Base-by-base conservation (phyloP, 2,888 invertebrate genomes). In the Drosophila nr. medialis region DNA sequence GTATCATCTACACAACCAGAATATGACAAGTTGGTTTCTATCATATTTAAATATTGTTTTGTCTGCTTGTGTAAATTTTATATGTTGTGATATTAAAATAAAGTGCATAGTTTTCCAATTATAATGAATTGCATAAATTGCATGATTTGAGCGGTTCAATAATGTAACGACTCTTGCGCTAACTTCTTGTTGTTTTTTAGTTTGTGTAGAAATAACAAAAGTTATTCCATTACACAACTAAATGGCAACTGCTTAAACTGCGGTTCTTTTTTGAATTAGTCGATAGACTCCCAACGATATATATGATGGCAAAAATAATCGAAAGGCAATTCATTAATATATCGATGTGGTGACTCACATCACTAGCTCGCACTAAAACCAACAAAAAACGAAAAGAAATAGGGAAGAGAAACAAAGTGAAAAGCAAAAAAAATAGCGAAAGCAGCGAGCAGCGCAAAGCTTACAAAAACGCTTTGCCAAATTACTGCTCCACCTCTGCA, bases 361-460 rank as follows among this genome's bases (percentile, higher is more conserved):
- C 80, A 48, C 80, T 79, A 68, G 24, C 51, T 51, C 60, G 63
- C 53, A 64, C 60, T 63, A 45, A 70, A 68, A 69, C 60, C 48
- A 69, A 60, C 56, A 58, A 65, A 66, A 55, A 48, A 45, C 38
- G 45, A 13, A 58, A 27, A 72, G 61, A 55, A 63, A 50, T 30
- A 53, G 15, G 54, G 32, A 58, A 64, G 38, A 58, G 62, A 58
- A 77, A 72, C 62, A 79, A 53, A 67, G 79, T 75, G 67, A 68
- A 74, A 73, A 74, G 63, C 51, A 53, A 42, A 61, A 78, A 36
- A 67, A 77, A 42, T 58, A 59, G 24, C 18, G 45, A 64, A 40
- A 62, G 60, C 56, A 64, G 40, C n/a, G 60, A 75, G 69, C 63
- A 71, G 60, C 51, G 68, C 68, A 62, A 51, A 65, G 65, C 65